Evolutionary conservation across 2,888 invertebrate species (phyloP).

Genomic region (Scotopteryx bipunctaria): DNA sequence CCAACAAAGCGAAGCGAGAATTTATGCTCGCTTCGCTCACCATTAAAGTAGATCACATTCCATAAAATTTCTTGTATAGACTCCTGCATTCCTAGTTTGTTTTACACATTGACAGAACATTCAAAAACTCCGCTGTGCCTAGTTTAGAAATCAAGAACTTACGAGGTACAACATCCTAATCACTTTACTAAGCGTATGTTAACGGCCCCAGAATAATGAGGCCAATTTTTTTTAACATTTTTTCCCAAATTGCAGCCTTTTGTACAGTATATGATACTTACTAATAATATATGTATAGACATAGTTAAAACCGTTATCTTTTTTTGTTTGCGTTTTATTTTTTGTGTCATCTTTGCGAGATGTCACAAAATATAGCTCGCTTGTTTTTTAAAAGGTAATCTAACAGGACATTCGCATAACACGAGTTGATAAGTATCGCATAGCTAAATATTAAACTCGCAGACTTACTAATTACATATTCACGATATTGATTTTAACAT

Average conservation of each 20-base stretch:
- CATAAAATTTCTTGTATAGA: background rate
- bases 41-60: background rate
- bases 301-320: constrained; percentile 73
- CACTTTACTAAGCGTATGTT: constrained; percentile 81
- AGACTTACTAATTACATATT: constrained; percentile 63
- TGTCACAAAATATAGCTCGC: constrained; percentile 52
- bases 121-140: constrained; percentile 52
- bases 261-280: constrained; percentile 81
- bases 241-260: constrained; percentile 76
- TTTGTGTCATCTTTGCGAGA: constrained; percentile 43
- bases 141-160: constrained; percentile 70
- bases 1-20: background rate
- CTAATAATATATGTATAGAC: constrained; percentile 77
- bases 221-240: constrained; percentile 76
- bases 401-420: constrained; percentile 66
- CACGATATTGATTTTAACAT: constrained; percentile 57
- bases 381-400: constrained; percentile 62
- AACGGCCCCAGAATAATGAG: constrained; percentile 71
- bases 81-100: background rate
- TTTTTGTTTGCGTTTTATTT: constrained; percentile 59
- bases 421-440: constrained; percentile 62
- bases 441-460: constrained; percentile 63
- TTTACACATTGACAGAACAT: constrained; percentile 32
- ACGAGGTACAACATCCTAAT: constrained; percentile 74
- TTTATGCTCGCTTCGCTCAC: background rate